A percentile compares a stretch with the other conserved stretches of the same genome.
Evolutionary conservation across 2,888 invertebrate species (phyloP).

Genomic region (Axea sp.): DNA sequence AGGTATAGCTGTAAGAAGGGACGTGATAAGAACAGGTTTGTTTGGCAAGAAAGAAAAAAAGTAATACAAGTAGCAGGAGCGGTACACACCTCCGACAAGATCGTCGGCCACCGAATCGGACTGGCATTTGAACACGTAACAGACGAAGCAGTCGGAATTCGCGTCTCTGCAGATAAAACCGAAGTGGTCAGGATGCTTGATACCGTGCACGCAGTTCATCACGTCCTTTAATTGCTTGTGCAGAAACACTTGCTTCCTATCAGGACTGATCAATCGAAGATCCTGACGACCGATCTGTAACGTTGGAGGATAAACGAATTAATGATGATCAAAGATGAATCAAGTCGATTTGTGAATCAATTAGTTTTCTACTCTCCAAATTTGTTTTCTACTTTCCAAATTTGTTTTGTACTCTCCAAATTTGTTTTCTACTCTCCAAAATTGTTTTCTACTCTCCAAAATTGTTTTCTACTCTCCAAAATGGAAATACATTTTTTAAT

Average conservation of each 20-base stretch:
- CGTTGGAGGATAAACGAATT: not conserved
- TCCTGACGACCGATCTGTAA: slow-evolving; percentile 90
- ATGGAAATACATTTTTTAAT: too few species aligned
- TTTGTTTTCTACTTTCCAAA: too few species aligned
- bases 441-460: too few species aligned
- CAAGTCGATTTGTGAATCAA: too few species aligned
- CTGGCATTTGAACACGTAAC: slow-evolving; percentile 94
- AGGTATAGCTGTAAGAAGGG: slow-evolving; percentile 83
- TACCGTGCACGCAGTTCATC: slow-evolving; percentile 91
- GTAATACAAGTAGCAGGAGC: too few species aligned
- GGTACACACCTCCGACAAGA: slow-evolving; percentile 88
- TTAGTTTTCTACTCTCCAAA: too few species aligned
- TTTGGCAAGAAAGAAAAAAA: too few species aligned
- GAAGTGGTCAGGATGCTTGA: slow-evolving; percentile 91
- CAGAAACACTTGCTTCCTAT: slow-evolving; percentile 92
- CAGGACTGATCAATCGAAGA: slow-evolving; percentile 94
- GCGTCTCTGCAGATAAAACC: slow-evolving; percentile 94
- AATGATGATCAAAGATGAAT: too few species aligned
- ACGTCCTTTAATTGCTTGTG: slow-evolving; percentile 94
- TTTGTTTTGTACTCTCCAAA: too few species aligned
- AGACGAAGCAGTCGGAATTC: slow-evolving; percentile 84
- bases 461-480: too few species aligned
- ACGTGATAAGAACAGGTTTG: not conserved
- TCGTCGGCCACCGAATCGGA: slow-evolving; percentile 90
- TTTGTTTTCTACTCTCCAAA: too few species aligned